These are phyloP conservation scores for Pyralis farinalis DNA, from an alignment of 2,888 invertebrate genomes.

Conservation along the genomic window DNA sequence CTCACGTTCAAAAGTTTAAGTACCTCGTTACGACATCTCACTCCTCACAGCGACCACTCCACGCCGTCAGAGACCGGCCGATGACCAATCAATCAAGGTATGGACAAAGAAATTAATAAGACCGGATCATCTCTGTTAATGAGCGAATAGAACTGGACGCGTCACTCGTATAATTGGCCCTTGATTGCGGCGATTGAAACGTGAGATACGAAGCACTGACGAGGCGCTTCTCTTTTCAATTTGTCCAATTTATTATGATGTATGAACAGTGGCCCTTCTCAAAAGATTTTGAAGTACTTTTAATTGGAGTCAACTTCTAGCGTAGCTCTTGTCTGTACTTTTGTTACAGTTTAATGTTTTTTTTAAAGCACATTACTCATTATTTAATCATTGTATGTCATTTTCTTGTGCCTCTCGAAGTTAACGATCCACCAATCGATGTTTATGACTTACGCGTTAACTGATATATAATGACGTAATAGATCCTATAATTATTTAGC, in stretches of 20 bases:
- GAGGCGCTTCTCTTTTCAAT: neutral
- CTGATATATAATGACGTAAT: no score
- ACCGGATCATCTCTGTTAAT: slow-evolving; percentile 29
- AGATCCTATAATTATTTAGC: no score
- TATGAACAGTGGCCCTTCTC: neutral
- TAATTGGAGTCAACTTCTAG: no score
- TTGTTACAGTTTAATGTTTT: no score
- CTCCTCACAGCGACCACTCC: neutral
- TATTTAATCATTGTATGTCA: no score
- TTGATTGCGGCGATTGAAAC: slow-evolving; percentile 3
- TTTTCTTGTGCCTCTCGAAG: no score
- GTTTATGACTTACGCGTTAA: no score
- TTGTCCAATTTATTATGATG: neutral
- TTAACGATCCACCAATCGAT: no score
- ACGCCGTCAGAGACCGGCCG: slow-evolving; percentile 1
- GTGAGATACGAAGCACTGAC: neutral
- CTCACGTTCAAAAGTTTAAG: no score
- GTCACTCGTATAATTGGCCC: neutral
- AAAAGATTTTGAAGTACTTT: neutral
- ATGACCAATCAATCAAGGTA: slow-evolving; percentile 31
- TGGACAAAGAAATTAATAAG: slow-evolving; percentile 36
- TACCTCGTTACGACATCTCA: no score
- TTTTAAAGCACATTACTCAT: no score
- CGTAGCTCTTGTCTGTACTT: no score
- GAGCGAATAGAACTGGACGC: slow-evolving; percentile 11